Base-by-base conservation (phyloP, 2,797 vertebrate genomes). In the Kryptopterus vitreolus region DNA sequence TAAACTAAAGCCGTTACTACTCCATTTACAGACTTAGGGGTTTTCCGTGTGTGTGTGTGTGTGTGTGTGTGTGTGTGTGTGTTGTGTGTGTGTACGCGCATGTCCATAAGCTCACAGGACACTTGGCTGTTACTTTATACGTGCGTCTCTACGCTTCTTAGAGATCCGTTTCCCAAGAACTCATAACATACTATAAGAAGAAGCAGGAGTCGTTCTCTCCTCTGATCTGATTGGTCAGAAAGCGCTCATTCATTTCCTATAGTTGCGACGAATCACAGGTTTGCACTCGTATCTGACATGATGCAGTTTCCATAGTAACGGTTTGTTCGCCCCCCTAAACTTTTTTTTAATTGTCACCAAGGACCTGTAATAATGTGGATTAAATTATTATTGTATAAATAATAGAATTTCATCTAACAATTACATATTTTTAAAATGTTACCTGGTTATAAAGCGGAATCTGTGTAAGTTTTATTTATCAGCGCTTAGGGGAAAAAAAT, bases 1-100 rank as follows among this genome's bases (percentile, higher is more conserved):
- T 81, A 87, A 84, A 82, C 55, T 38, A 75, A 85, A 79, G 74
- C 74, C 38, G 59, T 65, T 46, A 35, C 61, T 77, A 26, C 82
- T 83, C 81, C 81, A 50, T 68, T 76, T 71, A 81, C 75, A 59
- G 65, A 46, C 31, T 50, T n/a, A 15, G 63, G 86, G 74, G 74
- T 61, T 53, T 78, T 85, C 79, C 79, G 73, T 38, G 3, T 38
- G 35, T 38, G 35, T 38, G 35, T 38, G 35, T 38, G 35, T 38
- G 35, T 38, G 55, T 24, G n/a, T 24, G 55, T 26, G 31, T 20
- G 15, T 62, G 29, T 61, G 16, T 62, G 59, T 72, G 22, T 62
- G 61, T 68, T 62, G 59, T 58, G 65, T 52, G 76, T 72, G 69
- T 24, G 29, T 24, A 57, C 8, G 68, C 0, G 59, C 53, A 35